Evolutionary conservation across 2,797 vertebrate species (phyloP), one percentile per base, ranked within the genome.

Genomic region (Cichlasoma orientale): DNA sequence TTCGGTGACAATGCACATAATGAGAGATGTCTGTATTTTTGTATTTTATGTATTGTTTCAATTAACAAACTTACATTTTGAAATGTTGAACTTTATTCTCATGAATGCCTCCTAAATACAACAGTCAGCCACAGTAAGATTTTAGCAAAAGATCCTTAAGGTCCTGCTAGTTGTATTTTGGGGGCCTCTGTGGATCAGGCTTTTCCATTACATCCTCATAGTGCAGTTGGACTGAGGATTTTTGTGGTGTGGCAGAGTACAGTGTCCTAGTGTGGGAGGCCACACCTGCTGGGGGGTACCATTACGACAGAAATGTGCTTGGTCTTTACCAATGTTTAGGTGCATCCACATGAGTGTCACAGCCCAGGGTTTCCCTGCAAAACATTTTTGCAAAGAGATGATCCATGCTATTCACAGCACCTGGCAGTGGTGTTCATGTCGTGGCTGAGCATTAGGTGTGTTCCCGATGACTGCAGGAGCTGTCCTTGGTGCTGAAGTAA

Each of bases 401-500:
- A 11, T n/a, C 2, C 19, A 23, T 29, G 25, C 16, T 68, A 68
- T 68, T n/a, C 23, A 68, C 23, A 19, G 10, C 41, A 7, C 41
- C 14, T 19, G 7, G 3, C 18, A 18, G 18, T 19, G 18, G 47
- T 47, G 18, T 0, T 27, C 44, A 11, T 44, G 25, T 11, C 44
- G 38, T 44, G 38, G 21, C 36, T 9, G 25, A 63, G 38, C 14
- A 63, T 38, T 66, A 66, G 14, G 5, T 19, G 61, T 47, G 41
- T 7, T 31, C 2, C 44, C 8, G 5, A 25, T 19, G 29, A 16
- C 19, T 16, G 18, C n/a, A 6, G 80, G 82, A 85, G 80, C 88
- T 86, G 78, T 82, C 70, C 85, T 4, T 80, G 75, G 78, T 83
- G 77, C 83, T 88, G 86, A 85, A 73, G 14, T 56, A 27, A 4